A percentile compares a stretch with the other conserved stretches of the same genome.
phyloP scores from a whole-genome alignment of 2,113 vertebrate species.

The Hystrix cristata region DNA sequence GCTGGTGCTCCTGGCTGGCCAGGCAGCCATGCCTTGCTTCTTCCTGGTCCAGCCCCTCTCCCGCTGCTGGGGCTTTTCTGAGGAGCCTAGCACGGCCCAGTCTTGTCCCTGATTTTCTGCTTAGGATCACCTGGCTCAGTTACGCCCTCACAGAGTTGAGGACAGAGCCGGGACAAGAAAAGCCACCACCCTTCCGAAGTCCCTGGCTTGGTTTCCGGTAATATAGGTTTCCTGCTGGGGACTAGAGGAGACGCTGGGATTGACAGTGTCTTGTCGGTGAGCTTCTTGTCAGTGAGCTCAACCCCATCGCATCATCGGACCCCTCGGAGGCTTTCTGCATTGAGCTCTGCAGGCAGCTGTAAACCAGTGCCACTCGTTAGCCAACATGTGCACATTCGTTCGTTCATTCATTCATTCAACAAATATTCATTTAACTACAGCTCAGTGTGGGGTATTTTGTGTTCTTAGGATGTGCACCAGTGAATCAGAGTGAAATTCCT shows the following conservation, averaged over 20 bases:
- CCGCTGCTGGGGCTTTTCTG: background rate
- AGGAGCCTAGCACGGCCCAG: background rate
- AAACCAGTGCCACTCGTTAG: background rate
- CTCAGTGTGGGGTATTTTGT: background rate
- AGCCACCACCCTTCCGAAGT: background rate
- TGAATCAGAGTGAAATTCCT: background rate
- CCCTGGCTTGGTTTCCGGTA: background rate
- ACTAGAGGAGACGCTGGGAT: accelerated
- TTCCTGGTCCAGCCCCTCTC: background rate
- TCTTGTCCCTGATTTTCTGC: background rate
- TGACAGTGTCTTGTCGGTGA: background rate
- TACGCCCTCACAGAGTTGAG: background rate
- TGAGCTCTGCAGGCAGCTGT: background rate
- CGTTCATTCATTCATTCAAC: background rate
- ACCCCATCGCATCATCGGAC: background rate
- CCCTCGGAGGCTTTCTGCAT: background rate
- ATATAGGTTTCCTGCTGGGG: background rate
- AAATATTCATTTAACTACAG: background rate
- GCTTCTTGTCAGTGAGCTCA: background rate
- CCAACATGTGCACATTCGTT: background rate
- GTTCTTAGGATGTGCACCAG: background rate
- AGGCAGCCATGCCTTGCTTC: background rate
- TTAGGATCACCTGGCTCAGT: background rate
- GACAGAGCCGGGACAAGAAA: background rate
- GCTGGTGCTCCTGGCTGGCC: background rate